These are phyloP conservation scores for Chrysolina americana DNA, from an alignment of 2,888 invertebrate species.

Conservation along the genomic window DNA sequence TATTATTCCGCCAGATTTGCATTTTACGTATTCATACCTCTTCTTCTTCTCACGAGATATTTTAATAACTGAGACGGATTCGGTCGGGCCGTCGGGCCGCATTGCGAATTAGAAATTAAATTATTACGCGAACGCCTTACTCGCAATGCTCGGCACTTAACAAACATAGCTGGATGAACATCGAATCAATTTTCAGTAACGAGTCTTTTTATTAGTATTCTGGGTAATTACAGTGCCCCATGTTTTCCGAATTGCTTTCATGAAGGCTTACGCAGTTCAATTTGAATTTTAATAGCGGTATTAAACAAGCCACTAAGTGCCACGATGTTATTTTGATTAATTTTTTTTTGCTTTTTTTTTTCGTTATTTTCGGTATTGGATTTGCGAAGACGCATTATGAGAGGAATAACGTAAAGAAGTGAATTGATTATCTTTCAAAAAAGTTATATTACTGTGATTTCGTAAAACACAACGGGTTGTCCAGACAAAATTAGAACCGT, in stretches of 20 bases:
- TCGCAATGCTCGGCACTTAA: slow-evolving; percentile 27
- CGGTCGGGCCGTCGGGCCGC: slow-evolving; percentile 36
- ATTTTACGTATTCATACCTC: slow-evolving; percentile 55
- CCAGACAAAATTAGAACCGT: too few species aligned
- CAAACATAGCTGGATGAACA: slow-evolving; percentile 38
- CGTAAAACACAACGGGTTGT: too few species aligned
- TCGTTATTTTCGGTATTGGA: neutral
- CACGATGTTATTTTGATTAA: neutral
- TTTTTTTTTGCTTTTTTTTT: neutral
- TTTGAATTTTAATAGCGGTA: slow-evolving; percentile 18
- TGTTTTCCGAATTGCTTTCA: slow-evolving; percentile 32
- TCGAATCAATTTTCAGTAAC: slow-evolving; percentile 41
- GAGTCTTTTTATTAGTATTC: slow-evolving; percentile 34
- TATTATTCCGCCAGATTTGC: slow-evolving; percentile 57
- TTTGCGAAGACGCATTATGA: neutral
- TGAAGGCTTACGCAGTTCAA: slow-evolving; percentile 21
- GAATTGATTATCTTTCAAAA: too few species aligned
- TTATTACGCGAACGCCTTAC: neutral
- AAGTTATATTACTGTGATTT: too few species aligned
- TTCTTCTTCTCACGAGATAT: slow-evolving; percentile 52
- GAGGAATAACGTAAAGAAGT: too few species aligned
- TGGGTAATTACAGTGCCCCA: slow-evolving; percentile 31
- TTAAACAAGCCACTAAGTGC: slow-evolving; percentile 18
- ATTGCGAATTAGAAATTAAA: slow-evolving; percentile 40
- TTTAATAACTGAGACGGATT: slow-evolving; percentile 55